Conservation (phyloP, 2,797 vertebrate genomes). For the Gymnoscopelus microlampas region DNA sequence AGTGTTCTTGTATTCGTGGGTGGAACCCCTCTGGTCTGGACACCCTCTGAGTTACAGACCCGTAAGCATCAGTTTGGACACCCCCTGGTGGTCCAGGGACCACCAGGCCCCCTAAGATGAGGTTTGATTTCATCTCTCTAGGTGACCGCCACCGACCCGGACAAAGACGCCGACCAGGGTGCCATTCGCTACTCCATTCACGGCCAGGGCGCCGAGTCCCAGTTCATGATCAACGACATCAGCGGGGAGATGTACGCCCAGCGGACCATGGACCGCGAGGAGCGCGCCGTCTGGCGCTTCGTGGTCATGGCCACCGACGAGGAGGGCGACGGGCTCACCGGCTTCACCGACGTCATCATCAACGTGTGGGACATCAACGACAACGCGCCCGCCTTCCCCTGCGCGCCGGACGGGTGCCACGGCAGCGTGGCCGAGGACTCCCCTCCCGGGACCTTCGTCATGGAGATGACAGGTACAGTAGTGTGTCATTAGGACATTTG, state of each 20-base stretch:
- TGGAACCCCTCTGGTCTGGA: too few relatives aligned
- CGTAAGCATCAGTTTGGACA: too few relatives aligned
- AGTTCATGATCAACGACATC: conserved; percentile 91
- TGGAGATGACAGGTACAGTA: conserved; percentile 80
- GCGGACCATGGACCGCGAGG: conserved; percentile 88
- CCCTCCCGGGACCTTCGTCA: conserved; percentile 82
- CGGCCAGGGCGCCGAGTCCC: conserved; percentile 86
- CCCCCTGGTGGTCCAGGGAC: too few relatives aligned
- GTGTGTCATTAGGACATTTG: too few relatives aligned
- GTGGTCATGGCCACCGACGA: conserved; percentile 92
- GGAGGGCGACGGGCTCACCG: conserved; percentile 89
- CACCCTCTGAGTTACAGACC: too few relatives aligned
- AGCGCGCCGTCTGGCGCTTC: conserved; percentile 89
- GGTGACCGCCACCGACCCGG: conserved; percentile 91
- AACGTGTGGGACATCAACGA: conserved; percentile 93
- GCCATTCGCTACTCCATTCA: conserved; percentile 90
- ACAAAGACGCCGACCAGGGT: conserved; percentile 86
- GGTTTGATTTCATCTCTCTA: conserved; percentile 56
- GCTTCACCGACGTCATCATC: conserved; percentile 92
- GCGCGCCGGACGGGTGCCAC: conserved; percentile 84
- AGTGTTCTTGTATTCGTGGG: too few relatives aligned
- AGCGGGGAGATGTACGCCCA: conserved; percentile 89
- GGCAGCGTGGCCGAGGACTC: conserved; percentile 87
- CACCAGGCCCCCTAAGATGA: too few relatives aligned
- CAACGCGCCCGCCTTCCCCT: conserved; percentile 85